phyloP scores from a whole-genome alignment of 37 sponge, comb jelly and placozoan species.

The Sycon ciliatum region DNA sequence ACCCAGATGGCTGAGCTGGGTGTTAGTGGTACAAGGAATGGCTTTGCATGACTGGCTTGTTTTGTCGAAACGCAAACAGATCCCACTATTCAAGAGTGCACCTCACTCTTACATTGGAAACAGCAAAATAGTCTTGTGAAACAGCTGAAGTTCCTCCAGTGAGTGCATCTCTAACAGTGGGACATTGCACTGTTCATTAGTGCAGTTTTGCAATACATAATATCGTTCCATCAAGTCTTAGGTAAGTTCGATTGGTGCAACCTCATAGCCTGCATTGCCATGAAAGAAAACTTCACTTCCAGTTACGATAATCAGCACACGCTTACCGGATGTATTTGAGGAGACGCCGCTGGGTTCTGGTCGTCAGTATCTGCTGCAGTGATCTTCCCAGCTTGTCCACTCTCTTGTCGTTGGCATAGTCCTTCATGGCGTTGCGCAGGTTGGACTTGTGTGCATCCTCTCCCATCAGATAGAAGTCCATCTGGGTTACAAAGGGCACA shows the following conservation, averaged over 20 bases:
- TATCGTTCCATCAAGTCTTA: no score
- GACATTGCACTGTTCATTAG: background rate
- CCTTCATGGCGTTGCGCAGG: conserved; percentile 43
- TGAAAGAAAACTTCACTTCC: background rate
- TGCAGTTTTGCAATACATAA: no score
- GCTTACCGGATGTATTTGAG: conserved; percentile 45
- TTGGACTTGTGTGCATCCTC: conserved; percentile 42
- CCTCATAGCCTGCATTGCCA: background rate
- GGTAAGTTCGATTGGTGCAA: no score
- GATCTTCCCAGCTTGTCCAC: conserved; percentile 48
- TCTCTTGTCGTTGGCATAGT: conserved; percentile 42
- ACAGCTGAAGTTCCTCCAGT: background rate
- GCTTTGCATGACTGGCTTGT: no score
- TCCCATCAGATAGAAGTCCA: conserved; percentile 59
- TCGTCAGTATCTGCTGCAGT: conserved; percentile 42
- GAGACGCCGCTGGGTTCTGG: conserved; percentile 51
- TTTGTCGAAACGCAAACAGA: no score
- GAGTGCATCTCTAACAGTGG: background rate
- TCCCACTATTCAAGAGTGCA: no score
- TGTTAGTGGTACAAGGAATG: no score
- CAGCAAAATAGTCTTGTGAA: background rate
- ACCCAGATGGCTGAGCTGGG: no score
- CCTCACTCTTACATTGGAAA: no score
- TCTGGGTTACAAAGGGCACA: conserved; percentile 16
- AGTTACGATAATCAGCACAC: background rate